These are phyloP conservation scores for Calvadosia cruxmelitensis DNA, from an alignment of 30 jellyfish, hydroid and myxozoan genomes.

Conservation along the genomic window DNA sequence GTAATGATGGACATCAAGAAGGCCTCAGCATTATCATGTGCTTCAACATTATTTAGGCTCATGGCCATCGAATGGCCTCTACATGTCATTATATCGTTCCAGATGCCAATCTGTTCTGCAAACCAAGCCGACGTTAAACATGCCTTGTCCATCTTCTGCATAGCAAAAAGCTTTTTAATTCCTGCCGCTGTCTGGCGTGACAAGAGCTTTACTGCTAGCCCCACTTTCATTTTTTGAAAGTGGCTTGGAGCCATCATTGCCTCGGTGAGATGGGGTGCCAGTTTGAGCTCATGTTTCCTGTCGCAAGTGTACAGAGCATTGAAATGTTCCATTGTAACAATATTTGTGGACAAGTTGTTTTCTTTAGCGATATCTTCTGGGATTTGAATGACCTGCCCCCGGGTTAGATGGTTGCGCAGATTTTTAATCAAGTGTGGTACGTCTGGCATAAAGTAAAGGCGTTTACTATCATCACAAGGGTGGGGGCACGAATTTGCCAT, in stretches of 20 bases:
- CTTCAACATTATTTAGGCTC: background rate
- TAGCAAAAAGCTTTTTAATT: background rate
- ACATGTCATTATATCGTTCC: background rate
- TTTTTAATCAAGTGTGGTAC: background rate
- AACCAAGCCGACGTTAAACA: background rate
- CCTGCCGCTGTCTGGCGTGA: background rate
- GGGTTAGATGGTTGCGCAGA: background rate
- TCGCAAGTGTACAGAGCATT: background rate
- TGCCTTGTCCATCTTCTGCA: background rate
- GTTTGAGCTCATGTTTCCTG: background rate
- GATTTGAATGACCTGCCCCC: background rate
- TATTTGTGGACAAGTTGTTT: background rate
- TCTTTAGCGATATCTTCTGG: background rate
- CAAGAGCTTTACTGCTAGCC: background rate
- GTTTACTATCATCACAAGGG: background rate
- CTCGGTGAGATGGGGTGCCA: background rate
- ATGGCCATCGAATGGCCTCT: background rate
- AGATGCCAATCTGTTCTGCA: background rate
- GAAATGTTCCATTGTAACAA: background rate
- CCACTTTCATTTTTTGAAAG: background rate
- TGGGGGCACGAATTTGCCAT: background rate
- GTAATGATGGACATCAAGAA: background rate
- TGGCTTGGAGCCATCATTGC: background rate
- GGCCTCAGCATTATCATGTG: background rate
- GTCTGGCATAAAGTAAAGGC: background rate